phyloP scores from a whole-genome alignment of 2,888 invertebrate genomes.

The Baronia brevicornis region DNA sequence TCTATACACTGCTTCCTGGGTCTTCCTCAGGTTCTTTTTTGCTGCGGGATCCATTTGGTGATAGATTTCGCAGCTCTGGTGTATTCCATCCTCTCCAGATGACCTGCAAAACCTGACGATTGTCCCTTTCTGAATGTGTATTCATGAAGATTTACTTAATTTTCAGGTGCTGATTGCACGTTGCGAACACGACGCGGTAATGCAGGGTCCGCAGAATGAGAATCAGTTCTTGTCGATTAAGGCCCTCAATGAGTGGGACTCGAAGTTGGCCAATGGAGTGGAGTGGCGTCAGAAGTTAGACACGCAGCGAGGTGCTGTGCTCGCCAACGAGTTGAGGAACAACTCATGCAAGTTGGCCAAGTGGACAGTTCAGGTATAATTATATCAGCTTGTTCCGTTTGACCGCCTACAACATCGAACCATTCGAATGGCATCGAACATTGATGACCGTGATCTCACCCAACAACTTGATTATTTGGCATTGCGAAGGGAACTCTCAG shows the following conservation, averaged over 20 bases:
- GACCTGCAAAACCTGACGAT: no score
- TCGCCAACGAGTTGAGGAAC: slow-evolving; percentile 98
- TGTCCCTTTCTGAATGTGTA: no score
- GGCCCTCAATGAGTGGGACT: slow-evolving; percentile 99
- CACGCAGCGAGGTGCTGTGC: slow-evolving; percentile 97
- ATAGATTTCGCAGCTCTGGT: no score
- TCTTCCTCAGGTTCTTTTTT: no score
- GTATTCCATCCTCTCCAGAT: no score
- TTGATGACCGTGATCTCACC: no score
- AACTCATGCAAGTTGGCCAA: slow-evolving; percentile 99
- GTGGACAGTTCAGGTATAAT: slow-evolving; percentile 93
- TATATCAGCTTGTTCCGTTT: not conserved
- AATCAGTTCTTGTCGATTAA: slow-evolving; percentile 96
- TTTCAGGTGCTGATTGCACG: slow-evolving; percentile 86
- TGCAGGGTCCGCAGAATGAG: slow-evolving; percentile 90
- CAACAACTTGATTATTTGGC: no score
- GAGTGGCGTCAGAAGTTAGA: slow-evolving; percentile 99
- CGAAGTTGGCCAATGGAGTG: slow-evolving; percentile 94
- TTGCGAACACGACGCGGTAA: slow-evolving; percentile 97
- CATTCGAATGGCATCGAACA: no score
- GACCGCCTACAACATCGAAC: no score
- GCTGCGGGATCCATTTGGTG: no score
- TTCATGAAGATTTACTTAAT: slow-evolving; percentile 3
- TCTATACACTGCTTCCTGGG: no score
- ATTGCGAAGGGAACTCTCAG: no score